Conservation (phyloP, 1,140 invertebrate species). For the Ostrea edulis region DNA sequence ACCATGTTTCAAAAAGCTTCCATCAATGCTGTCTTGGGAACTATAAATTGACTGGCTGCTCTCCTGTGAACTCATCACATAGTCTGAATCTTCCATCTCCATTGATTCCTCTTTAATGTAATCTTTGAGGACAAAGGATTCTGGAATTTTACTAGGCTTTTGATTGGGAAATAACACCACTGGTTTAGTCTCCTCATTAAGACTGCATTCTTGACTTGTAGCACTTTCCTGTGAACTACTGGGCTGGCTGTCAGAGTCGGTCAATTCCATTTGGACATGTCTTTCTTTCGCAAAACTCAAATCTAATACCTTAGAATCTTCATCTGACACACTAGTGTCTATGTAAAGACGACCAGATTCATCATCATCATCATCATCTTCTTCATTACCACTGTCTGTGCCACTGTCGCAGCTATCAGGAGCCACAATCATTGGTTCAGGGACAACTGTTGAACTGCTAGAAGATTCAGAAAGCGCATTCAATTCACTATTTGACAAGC, state of each 20-base stretch:
- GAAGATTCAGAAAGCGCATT: constrained; percentile 1
- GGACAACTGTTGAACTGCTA: neutral
- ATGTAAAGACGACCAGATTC: constrained; percentile 5
- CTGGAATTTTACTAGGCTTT: neutral
- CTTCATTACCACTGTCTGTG: constrained; percentile 4
- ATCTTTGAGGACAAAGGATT: neutral
- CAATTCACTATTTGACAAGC: neutral
- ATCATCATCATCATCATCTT: constrained; percentile 14
- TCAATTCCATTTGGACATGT: constrained; percentile 13
- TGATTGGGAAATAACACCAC: neutral
- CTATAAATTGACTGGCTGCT: neutral
- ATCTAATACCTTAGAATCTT: constrained; percentile 1
- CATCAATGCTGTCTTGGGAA: constrained; percentile 33
- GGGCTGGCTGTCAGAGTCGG: constrained; percentile 6
- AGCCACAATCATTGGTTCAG: neutral
- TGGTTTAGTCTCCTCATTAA: neutral
- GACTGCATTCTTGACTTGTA: neutral
- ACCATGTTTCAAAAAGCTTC: constrained; percentile 14
- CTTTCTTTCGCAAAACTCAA: constrained; percentile 23
- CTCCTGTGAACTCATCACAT: constrained; percentile 13
- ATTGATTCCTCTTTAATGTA: constrained; percentile 2
- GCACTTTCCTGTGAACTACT: neutral
- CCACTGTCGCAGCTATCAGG: neutral
- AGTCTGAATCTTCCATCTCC: constrained; percentile 18
- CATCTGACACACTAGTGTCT: neutral